Evolutionary conservation across 2,888 invertebrate species (phyloP).

Genomic region (Plagodis dolabraria): DNA sequence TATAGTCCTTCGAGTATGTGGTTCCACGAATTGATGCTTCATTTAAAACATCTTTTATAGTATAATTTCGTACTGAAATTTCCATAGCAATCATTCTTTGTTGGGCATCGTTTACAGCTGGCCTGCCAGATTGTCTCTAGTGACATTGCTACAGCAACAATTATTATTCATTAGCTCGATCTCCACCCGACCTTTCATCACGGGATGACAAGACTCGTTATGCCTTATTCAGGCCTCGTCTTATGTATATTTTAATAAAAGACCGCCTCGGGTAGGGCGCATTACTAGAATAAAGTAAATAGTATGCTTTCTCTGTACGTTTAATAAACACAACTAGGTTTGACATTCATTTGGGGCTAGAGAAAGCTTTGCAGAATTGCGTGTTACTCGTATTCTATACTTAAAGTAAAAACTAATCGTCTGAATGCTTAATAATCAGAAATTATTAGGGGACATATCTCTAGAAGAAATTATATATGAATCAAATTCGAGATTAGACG

Average conservation of each 20-base stretch:
- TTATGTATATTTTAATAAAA: constrained; percentile 70
- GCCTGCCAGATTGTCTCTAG: constrained; percentile 51
- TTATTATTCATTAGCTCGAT: constrained; percentile 74
- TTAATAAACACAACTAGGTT: constrained; percentile 3
- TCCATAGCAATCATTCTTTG: constrained; percentile 24
- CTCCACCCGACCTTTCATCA: constrained; percentile 68
- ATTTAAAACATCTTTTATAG: too few species aligned
- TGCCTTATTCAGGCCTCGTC: constrained; percentile 66
- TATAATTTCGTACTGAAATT: neutral
- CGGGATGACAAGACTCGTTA: constrained; percentile 64
- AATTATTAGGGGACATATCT: too few species aligned
- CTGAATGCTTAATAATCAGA: too few species aligned
- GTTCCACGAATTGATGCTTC: too few species aligned
- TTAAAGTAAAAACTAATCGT: too few species aligned
- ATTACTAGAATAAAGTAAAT: constrained; percentile 35
- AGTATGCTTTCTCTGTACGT: constrained; percentile 2
- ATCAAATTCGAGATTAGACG: too few species aligned
- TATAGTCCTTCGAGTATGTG: too few species aligned
- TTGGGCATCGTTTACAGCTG: constrained; percentile 34
- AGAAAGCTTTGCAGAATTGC: too few species aligned
- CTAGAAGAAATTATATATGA: too few species aligned
- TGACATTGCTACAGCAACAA: constrained; percentile 58
- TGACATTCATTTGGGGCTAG: too few species aligned
- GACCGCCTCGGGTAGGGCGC: constrained; percentile 40
- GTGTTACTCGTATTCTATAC: too few species aligned